Evolutionary conservation across 2,797 vertebrate species (phyloP), one percentile per base, ranked within the genome.

Genomic region (Cyprinella venusta): DNA sequence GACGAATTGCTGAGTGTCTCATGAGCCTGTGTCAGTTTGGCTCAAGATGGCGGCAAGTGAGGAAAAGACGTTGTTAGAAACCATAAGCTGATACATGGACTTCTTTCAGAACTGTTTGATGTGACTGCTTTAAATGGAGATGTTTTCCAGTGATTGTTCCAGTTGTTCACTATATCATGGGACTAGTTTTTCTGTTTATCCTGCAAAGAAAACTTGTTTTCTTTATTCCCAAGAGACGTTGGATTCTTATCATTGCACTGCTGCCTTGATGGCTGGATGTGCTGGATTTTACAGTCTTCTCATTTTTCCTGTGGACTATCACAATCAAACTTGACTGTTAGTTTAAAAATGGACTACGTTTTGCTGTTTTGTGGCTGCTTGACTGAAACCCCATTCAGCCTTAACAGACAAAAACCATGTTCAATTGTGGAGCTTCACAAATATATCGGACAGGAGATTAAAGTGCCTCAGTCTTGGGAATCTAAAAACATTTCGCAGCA

Each of bases 1-100:
- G 84, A 81, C 2, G 45, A 48, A 38, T 40, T 5, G 83, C 85
- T 84, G 82, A 90, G 64, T 69, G 38, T 67, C 52, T 65, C 54
- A 21, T 5, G 54, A 26, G 30, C 18, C 13, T 9, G n/a, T 59
- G 1, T 45, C 26, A 21, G 9, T 65, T 33, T 78, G 68, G 38
- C 26, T 65, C 63, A 50, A 74, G 33, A 50, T 33, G 30, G 26
- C 42, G 24, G 54, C 16, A 42, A 69, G 36, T 16, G 30, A 54
- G 78, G n/a, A 68, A 65, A 48, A 30, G 33, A 59, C 26, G 63
- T 81, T 36, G 8, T 26, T 6, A 16, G 8, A 48, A 33, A 71
- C 16, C 30, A 5, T 59, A 54, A 52, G 82, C 76, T 56, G 16
- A 21, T 38, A 10, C 52, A 40, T 50, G 84, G 80, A 85, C 74